Conservation (phyloP, 2,113 vertebrate genomes). For the Rhynchomys soricoides region DNA sequence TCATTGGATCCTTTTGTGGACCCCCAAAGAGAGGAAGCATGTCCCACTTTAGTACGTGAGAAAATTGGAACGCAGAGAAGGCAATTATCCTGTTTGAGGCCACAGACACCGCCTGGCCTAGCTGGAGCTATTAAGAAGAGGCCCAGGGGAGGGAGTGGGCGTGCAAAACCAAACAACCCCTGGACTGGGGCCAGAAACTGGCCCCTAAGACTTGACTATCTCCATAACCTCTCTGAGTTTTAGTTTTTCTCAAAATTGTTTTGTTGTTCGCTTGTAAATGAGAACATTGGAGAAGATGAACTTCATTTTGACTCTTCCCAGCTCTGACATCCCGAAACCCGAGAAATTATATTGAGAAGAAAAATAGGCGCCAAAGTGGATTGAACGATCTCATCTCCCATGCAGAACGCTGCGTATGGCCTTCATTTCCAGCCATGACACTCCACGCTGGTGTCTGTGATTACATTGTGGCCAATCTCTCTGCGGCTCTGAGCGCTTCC, state of each 20-base stretch:
- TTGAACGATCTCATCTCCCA: conserved; percentile 18
- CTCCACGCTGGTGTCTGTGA: conserved; percentile 2
- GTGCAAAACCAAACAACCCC: neutral
- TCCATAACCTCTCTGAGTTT: conserved; percentile 4
- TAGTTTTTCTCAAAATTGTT: neutral
- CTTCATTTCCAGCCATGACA: conserved; percentile 42
- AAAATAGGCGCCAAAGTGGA: neutral
- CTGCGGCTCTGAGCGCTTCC: neutral
- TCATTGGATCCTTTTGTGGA: neutral
- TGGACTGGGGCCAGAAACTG: neutral
- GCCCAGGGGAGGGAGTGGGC: neutral
- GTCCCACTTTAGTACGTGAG: neutral
- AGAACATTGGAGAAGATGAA: neutral
- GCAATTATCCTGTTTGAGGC: neutral
- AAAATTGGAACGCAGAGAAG: neutral
- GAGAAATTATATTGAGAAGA: conserved; percentile 46
- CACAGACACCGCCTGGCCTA: neutral
- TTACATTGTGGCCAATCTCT: conserved; percentile 14
- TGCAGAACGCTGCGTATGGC: conserved; percentile 15
- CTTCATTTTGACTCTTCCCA: neutral
- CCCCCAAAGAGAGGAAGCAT: neutral
- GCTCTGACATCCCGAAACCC: conserved; percentile 31
- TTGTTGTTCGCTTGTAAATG: conserved; percentile 49
- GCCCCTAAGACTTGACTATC: neutral
- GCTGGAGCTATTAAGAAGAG: neutral